These are phyloP conservation scores for Synanthedon andrenaeformis DNA, from an alignment of 2,888 invertebrate species.

Conservation along the genomic window DNA sequence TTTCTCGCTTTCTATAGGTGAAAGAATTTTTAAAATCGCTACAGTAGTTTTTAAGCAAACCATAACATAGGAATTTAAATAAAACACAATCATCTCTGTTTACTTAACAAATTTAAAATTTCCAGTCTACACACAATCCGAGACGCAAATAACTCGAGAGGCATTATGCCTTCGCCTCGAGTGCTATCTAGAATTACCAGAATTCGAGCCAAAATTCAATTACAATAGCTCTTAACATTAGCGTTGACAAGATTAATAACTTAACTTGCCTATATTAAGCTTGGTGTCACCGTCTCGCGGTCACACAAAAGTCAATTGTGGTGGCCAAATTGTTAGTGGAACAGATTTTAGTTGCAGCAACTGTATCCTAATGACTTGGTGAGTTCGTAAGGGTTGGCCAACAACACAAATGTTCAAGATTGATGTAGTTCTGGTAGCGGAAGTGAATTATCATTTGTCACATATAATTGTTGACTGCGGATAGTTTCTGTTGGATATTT, in stretches of 20 bases:
- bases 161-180: no score
- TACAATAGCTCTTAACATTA: conserved; percentile 16
- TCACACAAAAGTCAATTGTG: conserved; percentile 23
- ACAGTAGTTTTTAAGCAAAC: no score
- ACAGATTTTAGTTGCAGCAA: conserved; percentile 16
- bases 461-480: no score
- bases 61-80: no score
- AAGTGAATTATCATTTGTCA: not conserved
- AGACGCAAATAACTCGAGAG: no score
- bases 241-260: conserved; percentile 20
- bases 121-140: no score
- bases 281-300: not conserved
- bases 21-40: no score
- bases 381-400: conserved; percentile 5
- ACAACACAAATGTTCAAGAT: conserved; percentile 10
- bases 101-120: no score
- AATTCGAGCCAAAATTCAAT: not conserved
- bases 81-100: no score
- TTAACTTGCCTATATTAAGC: conserved; percentile 21
- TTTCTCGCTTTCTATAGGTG: no score
- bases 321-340: conserved; percentile 12
- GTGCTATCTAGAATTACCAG: not conserved
- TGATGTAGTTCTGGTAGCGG: conserved; percentile 4
- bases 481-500: no score
- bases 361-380: conserved; percentile 11